These are phyloP conservation scores for Zaprionus lineosus DNA, from an alignment of 2,888 invertebrate species.

Conservation along the genomic window DNA sequence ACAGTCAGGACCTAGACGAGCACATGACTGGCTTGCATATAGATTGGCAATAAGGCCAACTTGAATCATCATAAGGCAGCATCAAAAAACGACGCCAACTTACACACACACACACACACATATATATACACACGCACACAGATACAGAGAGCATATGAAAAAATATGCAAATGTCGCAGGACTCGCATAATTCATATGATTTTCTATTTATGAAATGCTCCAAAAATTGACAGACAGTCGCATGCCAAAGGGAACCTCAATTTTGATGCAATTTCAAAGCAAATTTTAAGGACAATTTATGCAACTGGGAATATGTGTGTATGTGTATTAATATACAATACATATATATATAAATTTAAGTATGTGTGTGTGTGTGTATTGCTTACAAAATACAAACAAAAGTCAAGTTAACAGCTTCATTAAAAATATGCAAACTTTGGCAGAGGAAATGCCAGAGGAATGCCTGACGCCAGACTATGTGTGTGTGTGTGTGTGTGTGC, in stretches of 20 bases:
- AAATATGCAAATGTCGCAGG: constrained; percentile 68
- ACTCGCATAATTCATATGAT: constrained; percentile 66
- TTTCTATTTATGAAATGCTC: constrained; percentile 61
- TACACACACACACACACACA: constrained; percentile 17
- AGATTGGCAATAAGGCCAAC: constrained; percentile 73
- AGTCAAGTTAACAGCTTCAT: constrained; percentile 28
- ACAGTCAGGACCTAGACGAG: constrained; percentile 29
- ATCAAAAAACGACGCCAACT: constrained; percentile 10
- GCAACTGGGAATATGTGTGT: constrained; percentile 8
- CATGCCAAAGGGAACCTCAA: constrained; percentile 24
- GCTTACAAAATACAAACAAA: constrained; percentile 18
- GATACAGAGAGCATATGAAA: too few species aligned
- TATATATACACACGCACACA: constrained; percentile 15
- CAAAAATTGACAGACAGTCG: constrained; percentile 47
- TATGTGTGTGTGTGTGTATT: neutral
- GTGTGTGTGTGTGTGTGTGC: too few species aligned
- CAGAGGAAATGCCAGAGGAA: neutral
- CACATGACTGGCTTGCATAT: constrained; percentile 61
- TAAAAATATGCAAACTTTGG: constrained; percentile 39
- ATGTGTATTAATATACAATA: too few species aligned
- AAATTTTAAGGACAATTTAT: constrained; percentile 50
- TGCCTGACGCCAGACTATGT: too few species aligned
- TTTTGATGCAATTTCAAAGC: constrained; percentile 42
- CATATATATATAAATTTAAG: neutral
- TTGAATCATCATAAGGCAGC: constrained; percentile 63